Conservation (phyloP, 1,140 invertebrate species). For the Plutomurus gul region DNA sequence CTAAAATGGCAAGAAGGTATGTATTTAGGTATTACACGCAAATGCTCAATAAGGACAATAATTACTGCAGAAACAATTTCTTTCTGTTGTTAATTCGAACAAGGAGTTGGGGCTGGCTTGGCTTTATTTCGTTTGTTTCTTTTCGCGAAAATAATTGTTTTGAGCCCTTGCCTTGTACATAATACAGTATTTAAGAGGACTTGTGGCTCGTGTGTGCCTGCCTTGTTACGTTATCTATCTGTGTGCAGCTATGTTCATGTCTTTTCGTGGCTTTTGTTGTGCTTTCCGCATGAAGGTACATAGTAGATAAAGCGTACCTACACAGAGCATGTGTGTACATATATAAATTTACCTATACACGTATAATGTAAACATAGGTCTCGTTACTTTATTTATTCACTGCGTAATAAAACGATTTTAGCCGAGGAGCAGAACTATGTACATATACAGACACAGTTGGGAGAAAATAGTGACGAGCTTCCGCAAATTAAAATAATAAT, state of each 20-base stretch:
- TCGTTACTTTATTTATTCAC: too few relatives aligned
- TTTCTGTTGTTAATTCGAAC: slow-evolving; percentile 3
- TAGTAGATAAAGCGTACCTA: background rate
- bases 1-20: too few relatives aligned
- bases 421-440: background rate
- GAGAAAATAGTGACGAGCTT: background rate
- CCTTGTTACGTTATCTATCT: background rate
- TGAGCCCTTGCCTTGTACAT: too few relatives aligned
- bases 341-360: too few relatives aligned
- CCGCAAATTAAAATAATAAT: slow-evolving; percentile 30
- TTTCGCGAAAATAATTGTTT: slow-evolving; percentile 24
- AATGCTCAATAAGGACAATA: slow-evolving; percentile 22
- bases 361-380: too few relatives aligned
- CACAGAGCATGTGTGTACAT: too few relatives aligned
- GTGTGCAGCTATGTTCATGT: background rate
- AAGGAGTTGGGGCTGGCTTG: background rate
- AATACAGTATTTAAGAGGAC: background rate
- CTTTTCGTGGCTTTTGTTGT: background rate
- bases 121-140: background rate
- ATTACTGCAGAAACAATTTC: slow-evolving; percentile 23
- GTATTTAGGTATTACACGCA: background rate
- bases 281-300: background rate
- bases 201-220: background rate
- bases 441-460: background rate
- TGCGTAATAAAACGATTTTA: background rate